Percentiles rank a stretch among this genome's conserved stretches.
phyloP scores from a whole-genome alignment of 1,140 invertebrate species.

The Gonatopus flavifemur region DNA sequence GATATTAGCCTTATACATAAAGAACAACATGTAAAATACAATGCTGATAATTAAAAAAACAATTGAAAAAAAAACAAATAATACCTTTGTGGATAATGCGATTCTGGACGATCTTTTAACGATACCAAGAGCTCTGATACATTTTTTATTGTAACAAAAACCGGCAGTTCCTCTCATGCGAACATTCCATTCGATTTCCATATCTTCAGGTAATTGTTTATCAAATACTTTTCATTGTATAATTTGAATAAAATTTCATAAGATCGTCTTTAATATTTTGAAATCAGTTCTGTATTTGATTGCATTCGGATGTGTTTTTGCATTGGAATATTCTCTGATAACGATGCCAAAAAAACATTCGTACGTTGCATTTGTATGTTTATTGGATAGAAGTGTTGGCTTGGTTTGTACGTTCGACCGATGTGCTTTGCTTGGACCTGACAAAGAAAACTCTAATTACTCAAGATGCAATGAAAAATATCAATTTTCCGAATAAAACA shows the following conservation, averaged over 20 bases:
- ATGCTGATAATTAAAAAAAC: constrained; percentile 6
- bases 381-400: too few relatives aligned
- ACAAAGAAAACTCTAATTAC: too few relatives aligned
- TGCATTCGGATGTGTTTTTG: constrained; percentile 66
- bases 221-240: constrained; percentile 79
- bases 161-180: constrained; percentile 79
- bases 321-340: constrained; percentile 43
- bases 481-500: too few relatives aligned
- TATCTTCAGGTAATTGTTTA: constrained; percentile 65
- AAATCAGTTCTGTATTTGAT: constrained; percentile 67
- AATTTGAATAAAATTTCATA: constrained; percentile 66
- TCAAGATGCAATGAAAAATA: too few relatives aligned
- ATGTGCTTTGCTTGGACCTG: too few relatives aligned
- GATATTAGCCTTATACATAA: not conserved
- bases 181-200: constrained; percentile 76
- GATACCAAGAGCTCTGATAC: constrained; percentile 40
- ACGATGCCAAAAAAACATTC: constrained; percentile 47
- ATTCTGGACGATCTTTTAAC: constrained; percentile 55
- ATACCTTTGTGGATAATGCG: constrained; percentile 66
- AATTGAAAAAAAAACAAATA: constrained; percentile 20
- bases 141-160: constrained; percentile 61
- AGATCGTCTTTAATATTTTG: constrained; percentile 70
- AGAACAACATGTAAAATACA: not conserved
- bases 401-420: too few relatives aligned
- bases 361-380: too few relatives aligned